phyloP scores from a whole-genome alignment of 2,113 vertebrate genomes.

The Scomber colias region DNA sequence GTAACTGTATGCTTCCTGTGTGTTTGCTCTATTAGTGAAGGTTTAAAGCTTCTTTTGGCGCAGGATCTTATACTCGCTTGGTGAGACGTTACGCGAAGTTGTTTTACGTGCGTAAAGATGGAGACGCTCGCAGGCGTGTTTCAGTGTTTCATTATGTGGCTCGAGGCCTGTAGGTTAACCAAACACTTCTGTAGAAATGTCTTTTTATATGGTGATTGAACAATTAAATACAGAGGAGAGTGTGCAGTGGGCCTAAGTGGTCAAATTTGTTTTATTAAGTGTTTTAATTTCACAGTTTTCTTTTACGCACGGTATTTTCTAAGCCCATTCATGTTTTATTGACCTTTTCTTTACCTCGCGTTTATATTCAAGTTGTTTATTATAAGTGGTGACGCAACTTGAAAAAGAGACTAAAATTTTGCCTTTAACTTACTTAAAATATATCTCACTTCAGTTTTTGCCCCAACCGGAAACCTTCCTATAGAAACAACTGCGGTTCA shows the following conservation, averaged over 20 bases:
- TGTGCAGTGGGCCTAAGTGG: neutral
- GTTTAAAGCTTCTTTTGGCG: neutral
- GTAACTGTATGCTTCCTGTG: neutral
- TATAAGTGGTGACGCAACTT: too few relatives aligned
- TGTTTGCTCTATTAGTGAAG: neutral
- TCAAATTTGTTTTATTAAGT: neutral
- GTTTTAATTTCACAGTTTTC: neutral
- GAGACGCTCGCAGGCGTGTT: conserved; percentile 12
- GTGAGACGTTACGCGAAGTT: conserved; percentile 34
- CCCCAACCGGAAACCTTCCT: neutral
- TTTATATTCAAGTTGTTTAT: too few relatives aligned
- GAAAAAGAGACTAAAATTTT: too few relatives aligned
- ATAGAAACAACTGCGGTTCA: conserved; percentile 30
- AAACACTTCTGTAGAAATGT: neutral
- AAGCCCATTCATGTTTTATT: neutral
- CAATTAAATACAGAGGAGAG: neutral
- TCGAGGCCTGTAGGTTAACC: neutral
- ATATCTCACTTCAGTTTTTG: neutral
- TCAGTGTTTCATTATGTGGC: conserved; percentile 1
- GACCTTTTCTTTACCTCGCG: neutral
- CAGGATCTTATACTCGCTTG: neutral
- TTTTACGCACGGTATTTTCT: conserved; percentile 26
- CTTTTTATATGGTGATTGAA: neutral
- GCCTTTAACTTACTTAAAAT: neutral
- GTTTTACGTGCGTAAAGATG: conserved; percentile 50